phyloP scores from a whole-genome alignment of 2,888 invertebrate species.

The Macrophya annulata region DNA sequence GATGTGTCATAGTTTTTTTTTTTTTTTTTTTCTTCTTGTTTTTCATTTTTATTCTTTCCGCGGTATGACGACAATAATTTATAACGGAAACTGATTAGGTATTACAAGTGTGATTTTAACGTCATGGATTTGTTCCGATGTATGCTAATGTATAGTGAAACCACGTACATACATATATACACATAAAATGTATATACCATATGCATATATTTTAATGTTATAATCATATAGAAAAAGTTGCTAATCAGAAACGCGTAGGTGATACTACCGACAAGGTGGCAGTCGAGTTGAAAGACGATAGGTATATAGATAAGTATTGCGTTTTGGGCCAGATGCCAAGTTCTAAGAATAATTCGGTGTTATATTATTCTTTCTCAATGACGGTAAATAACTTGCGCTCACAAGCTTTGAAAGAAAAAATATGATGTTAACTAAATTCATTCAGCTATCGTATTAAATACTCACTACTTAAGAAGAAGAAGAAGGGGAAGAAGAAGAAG shows the following conservation, averaged over 20 bases:
- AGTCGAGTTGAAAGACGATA: not conserved
- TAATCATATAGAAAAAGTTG: not conserved
- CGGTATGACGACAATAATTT: too few relatives aligned
- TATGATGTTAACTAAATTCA: not conserved
- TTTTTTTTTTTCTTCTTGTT: too few relatives aligned
- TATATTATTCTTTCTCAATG: not conserved
- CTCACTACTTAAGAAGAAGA: not conserved
- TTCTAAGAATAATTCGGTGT: slow-evolving; percentile 32
- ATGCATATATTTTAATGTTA: too few relatives aligned
- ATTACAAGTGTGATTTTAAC: too few relatives aligned
- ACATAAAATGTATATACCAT: too few relatives aligned
- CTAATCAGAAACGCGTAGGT: not conserved
- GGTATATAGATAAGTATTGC: not conserved
- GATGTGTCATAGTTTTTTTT: too few relatives aligned
- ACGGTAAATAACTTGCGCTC: not conserved
- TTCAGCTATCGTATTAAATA: not conserved
- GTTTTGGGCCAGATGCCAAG: slow-evolving; percentile 38
- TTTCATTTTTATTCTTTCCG: too few relatives aligned
- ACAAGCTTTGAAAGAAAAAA: not conserved
- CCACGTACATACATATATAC: too few relatives aligned
- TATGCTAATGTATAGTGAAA: too few relatives aligned
- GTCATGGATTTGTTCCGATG: too few relatives aligned
- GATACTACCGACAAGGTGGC: not conserved
- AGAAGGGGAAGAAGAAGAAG: not conserved
- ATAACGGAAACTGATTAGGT: too few relatives aligned